Base-by-base conservation (phyloP, 2,888 invertebrate species). In the Lasius fuliginosus region DNA sequence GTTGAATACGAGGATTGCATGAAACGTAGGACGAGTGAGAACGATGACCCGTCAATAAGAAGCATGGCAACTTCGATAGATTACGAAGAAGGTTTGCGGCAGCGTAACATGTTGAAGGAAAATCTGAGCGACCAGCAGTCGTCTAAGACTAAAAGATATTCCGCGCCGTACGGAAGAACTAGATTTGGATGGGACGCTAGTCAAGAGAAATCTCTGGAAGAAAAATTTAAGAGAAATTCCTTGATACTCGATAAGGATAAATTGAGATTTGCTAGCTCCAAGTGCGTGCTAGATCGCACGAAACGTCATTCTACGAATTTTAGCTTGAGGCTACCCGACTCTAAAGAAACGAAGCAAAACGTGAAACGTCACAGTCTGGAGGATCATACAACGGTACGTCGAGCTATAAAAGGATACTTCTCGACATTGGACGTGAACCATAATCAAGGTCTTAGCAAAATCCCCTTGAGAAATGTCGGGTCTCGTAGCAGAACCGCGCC, bases 371-470 rank as follows among this genome's bases (percentile, higher is more conserved):
- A 94, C 81, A 95, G 94, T 73, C 84, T 94, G 65, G 94, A 94
- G 58, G 92, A 94, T 58, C 93, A 92, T 46, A 85, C 86, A 71
- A n/a, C 89, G 79, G 9, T 65, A 85, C n/a, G 86, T 12, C 87
- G 92, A 15, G 84, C 87, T 5, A 60, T 91, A 0, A 85, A 92
- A 36, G 86, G 93, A 6, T 90, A 90, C 36, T 81, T 81, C 4
- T 92, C 92, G 0, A 92, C 90, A 12, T 85, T 94, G 65, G 95
- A 95, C 65, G 94, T 95, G 12, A 95, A 95, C 85, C 95, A 95
- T 85, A 95, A 95, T 92, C 94, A 94, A 71, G 95, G 94, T 27
- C 87, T 92, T 33, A 94, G 94, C 83, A 94, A 94, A 84, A 94
- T 95, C 82, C 93, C 95, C 1, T 87, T 95, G 82, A 91, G 94